Conservation (phyloP, 2,797 vertebrate species). For the Myiotriccus ornatus region DNA sequence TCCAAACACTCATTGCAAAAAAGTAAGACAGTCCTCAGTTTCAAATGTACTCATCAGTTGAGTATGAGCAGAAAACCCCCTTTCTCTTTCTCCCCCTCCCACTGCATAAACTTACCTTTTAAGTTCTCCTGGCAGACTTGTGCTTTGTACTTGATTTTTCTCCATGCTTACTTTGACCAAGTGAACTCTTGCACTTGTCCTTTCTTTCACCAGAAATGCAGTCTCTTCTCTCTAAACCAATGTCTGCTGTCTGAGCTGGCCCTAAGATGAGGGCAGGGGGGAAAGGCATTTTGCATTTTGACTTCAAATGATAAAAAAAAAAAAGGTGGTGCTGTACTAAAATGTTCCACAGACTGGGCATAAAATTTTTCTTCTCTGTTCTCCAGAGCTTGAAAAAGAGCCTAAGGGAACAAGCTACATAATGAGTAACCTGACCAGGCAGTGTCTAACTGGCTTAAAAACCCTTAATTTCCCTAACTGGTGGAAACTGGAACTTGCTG, state of each 20-base stretch:
- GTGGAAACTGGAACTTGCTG: slow-evolving; percentile 26
- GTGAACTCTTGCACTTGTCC: background rate
- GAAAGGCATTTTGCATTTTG: background rate
- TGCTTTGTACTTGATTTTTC: background rate
- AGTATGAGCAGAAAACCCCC: background rate
- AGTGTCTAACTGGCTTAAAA: background rate
- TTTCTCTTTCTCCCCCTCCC: background rate
- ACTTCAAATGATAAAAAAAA: background rate
- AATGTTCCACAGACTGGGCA: background rate
- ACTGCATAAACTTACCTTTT: slow-evolving; percentile 8
- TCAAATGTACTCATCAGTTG: background rate
- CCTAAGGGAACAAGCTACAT: slow-evolving; percentile 33
- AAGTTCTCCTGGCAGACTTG: background rate
- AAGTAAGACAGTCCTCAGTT: background rate
- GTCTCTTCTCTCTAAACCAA: background rate
- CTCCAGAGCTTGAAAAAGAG: slow-evolving; percentile 29
- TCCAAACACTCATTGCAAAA: background rate
- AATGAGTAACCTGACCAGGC: slow-evolving; percentile 55
- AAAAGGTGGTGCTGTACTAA: background rate
- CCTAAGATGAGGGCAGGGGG: background rate
- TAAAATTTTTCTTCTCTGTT: background rate
- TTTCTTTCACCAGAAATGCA: background rate
- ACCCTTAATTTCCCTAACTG: background rate
- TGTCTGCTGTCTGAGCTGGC: background rate
- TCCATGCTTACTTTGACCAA: background rate